Evolutionary conservation across 2,113 vertebrate species (phyloP), one percentile per base, ranked within the genome.

Genomic region (Burhinus bistriatus): DNA sequence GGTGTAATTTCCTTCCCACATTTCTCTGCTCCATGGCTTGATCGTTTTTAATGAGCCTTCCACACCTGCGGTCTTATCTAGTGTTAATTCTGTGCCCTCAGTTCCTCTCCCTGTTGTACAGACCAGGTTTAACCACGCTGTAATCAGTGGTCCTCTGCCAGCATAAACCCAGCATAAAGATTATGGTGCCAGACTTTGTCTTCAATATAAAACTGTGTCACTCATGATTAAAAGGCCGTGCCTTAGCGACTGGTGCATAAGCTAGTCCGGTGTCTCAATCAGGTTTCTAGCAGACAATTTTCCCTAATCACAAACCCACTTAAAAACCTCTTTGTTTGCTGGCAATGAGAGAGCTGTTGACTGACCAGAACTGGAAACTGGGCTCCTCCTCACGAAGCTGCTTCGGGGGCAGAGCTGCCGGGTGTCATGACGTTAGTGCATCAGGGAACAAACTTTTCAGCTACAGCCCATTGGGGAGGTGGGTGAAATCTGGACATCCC

Each of bases 31-130:
- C 83, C 14, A 3, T 1, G 3, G 20, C 36, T 29, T 49, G 83
- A 55, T 40, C 92, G 86, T n/a, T 94, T 75, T 42, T 77, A 89
- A 89, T 26, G 77, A 94, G 64, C 64, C 77, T 75, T 87, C 82
- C 84, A 40, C 34, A 44, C 27, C 57, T 4, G 47, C 15, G 61
- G 44, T 34, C 80, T 83, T 78, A 61, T 71, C 82, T 85, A 2
- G 34, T 44, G 61, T 22, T 89, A 91, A 52, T 75, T 81, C 52
- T 18, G 38, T 51, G 9, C 47, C 21, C 54, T 62, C 26, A 1
- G 12, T 3, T 82, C 61, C 61, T 82, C 40, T 59, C 42, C 55
- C 22, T 3, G 14, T 2, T 5, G 47, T 44, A 34, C 12, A 9
- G 59, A 9, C 3, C 30, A 38, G 47, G 36, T 47, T 58, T 42